Base-by-base conservation (phyloP, 30 jellyfish, hydroid and myxozoan species). In the Hydra vulgaris region DNA sequence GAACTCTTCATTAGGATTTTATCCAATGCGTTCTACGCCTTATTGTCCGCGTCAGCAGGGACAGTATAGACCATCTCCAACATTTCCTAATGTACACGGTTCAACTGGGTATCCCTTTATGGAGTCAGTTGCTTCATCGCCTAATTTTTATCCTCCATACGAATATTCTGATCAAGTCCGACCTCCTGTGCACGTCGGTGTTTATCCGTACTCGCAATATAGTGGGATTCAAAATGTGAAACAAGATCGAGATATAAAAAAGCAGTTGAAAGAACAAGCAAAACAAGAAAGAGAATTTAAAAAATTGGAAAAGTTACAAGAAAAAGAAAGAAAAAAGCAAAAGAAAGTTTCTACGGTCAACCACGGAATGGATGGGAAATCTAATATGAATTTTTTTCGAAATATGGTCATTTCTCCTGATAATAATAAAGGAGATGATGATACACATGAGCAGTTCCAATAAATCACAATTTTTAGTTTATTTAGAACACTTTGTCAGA, bases 391-490 rank as follows among this genome's bases (percentile, higher is more conserved):
- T 21, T 75, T 25, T 75, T 75, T 75, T 75, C 53, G 56, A 26
- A 75, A 75, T 23, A 75, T 75, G 83, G 83, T 75, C 24, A 75
- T 75, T 25, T 75, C 83, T 75, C 20, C 83, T 18, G 83, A 75
- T 23, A 70, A 70, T 21, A 27, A 0, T 71, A 23, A 66, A 21
- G 26, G 21, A 12, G 61, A 40, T 3, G 61, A 40, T 40, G 61
- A 40, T 40, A 40, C 61, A 5, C 5, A 40, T 40, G 61, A 3
- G 12, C 61, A 12, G 12, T 40, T 40, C 12, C 61, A 40, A 40
- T 40, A 12, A 40, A 12, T 5, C 5, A 3, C 61, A 40, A 40
- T 40, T n/a, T n/a, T n/a, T n/a, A n/a, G n/a, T n/a, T n/a, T n/a
- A n/a, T n/a, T n/a, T n/a, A n/a, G n/a, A n/a, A n/a, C n/a, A n/a